A percentile compares a stretch with the other conserved stretches of the same genome.
phyloP scores from a whole-genome alignment of 2,797 vertebrate genomes.

The Lutjanus argentimaculatus region DNA sequence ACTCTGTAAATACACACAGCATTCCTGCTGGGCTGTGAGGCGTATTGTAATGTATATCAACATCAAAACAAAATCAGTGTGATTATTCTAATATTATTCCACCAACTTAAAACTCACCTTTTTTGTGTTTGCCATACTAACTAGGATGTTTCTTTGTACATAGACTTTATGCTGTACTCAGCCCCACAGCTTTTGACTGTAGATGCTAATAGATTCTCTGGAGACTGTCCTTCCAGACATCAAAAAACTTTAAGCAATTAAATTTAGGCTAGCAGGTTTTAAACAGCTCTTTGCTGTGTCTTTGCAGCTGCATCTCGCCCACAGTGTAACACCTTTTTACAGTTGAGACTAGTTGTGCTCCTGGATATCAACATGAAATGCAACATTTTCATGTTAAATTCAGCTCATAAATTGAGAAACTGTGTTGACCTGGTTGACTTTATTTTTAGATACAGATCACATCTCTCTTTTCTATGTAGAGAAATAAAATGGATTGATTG shows the following conservation, averaged over 20 bases:
- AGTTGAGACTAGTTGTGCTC: neutral
- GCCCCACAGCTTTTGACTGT: constrained; percentile 43
- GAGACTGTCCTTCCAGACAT: constrained; percentile 67
- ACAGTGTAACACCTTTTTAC: neutral
- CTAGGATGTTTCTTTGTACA: constrained; percentile 25
- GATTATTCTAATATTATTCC: constrained; percentile 35
- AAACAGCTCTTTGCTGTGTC: constrained; percentile 44
- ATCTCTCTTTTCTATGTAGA: neutral
- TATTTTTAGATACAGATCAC: neutral
- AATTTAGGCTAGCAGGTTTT: constrained; percentile 63
- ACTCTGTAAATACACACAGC: constrained; percentile 8
- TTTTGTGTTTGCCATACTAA: constrained; percentile 29
- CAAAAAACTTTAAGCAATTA: constrained; percentile 56
- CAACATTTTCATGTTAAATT: constrained; percentile 12
- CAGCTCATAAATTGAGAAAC: constrained; percentile 8
- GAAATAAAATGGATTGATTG: neutral
- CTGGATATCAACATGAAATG: constrained; percentile 1
- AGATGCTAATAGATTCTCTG: constrained; percentile 66
- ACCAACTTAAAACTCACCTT: neutral
- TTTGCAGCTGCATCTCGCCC: constrained; percentile 16
- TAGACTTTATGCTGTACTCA: constrained; percentile 44
- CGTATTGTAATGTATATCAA: neutral
- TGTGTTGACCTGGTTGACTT: neutral
- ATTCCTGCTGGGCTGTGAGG: neutral
- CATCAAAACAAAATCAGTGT: constrained; percentile 34